Conservation (phyloP, 2,113 vertebrate species). For the Astatoreochromis straeleni region DNA sequence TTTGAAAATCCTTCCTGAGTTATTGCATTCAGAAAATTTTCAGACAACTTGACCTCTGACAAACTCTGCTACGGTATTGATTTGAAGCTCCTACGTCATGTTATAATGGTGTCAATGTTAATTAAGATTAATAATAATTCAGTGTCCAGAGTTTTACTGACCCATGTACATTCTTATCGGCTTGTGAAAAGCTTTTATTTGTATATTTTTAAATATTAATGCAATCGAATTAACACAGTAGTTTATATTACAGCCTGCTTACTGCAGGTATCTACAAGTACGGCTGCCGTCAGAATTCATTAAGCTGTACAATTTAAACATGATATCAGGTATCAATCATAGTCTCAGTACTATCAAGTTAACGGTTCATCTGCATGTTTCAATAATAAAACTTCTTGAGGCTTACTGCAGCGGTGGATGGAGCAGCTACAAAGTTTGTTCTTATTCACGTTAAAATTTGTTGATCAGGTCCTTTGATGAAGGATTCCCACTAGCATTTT, state of each 20-base stretch:
- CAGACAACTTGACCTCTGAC: too few relatives aligned
- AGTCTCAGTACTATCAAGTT: background rate
- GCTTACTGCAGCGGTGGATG: background rate
- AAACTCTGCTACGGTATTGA: background rate
- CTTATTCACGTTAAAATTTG: background rate
- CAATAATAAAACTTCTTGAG: background rate
- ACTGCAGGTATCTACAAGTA: background rate
- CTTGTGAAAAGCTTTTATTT: background rate
- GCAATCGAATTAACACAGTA: background rate
- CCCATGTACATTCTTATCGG: background rate
- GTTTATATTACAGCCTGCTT: background rate
- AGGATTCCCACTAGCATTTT: background rate
- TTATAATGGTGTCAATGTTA: background rate
- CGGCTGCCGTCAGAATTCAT: background rate
- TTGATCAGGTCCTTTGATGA: background rate
- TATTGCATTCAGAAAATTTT: too few relatives aligned
- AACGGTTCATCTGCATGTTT: background rate
- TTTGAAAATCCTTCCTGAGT: too few relatives aligned
- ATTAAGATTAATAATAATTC: background rate
- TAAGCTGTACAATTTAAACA: background rate
- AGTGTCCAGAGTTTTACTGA: background rate
- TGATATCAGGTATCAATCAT: background rate
- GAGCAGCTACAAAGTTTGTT: background rate
- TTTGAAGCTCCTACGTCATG: background rate
- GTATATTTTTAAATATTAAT: background rate